Conservation (phyloP, 2,888 invertebrate species). For the Melieria omissa region DNA sequence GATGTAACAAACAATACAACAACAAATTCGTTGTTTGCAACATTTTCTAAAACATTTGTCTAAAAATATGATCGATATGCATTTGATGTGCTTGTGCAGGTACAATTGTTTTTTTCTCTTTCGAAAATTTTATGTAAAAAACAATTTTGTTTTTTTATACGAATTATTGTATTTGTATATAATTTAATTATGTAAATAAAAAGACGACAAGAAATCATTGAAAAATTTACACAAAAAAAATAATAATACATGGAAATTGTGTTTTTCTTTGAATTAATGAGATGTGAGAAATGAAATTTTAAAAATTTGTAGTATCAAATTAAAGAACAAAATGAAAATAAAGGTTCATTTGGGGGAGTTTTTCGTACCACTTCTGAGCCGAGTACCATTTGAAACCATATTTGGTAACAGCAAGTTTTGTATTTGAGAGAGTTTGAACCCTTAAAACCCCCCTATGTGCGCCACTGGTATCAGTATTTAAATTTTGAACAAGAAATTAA, state of each 20-base stretch:
- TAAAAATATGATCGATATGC: neutral
- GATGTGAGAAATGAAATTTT: no score
- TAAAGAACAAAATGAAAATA: no score
- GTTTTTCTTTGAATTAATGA: neutral
- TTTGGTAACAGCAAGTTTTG: no score
- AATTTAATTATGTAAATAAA: slow-evolving; percentile 64
- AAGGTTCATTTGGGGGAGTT: no score
- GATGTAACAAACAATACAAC: neutral
- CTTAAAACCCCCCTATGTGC: no score
- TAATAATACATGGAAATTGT: neutral
- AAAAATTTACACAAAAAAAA: slow-evolving; percentile 36
- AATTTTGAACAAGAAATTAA: no score
- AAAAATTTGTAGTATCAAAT: no score
- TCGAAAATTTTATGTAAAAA: slow-evolving; percentile 51
- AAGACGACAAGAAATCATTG: slow-evolving; percentile 47
- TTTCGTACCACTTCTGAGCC: no score
- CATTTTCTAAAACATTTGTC: neutral
- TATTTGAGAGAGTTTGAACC: no score
- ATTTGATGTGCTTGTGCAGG: neutral
- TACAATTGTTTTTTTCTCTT: neutral
- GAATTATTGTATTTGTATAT: slow-evolving; percentile 58
- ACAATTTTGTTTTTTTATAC: slow-evolving; percentile 56
- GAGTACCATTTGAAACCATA: no score
- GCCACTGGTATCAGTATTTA: no score
- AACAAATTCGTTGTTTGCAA: slow-evolving; percentile 28